phyloP scores from a whole-genome alignment of 2,797 vertebrate genomes.

The Acipenser oxyrinchus region DNA sequence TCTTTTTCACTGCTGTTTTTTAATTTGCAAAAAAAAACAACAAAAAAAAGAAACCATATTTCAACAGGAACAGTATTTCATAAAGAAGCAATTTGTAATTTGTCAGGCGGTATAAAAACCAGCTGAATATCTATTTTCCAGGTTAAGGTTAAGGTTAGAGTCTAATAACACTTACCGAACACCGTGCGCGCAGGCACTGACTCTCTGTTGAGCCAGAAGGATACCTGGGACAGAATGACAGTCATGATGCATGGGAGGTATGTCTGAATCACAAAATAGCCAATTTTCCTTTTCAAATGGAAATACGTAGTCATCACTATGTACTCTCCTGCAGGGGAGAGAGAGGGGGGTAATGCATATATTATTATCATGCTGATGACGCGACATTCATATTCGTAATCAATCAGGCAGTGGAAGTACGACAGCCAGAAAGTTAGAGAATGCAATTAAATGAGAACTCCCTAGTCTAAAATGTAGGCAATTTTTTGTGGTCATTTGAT shows the following conservation, averaged over 20 bases:
- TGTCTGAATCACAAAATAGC: conserved; percentile 98
- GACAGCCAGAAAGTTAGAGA: too few species aligned
- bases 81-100: too few species aligned
- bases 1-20: too few species aligned
- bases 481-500: too few species aligned
- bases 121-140: conserved; percentile 5
- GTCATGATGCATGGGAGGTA: conserved; percentile 99
- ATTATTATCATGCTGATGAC: conserved; percentile 42
- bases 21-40: too few species aligned
- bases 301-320: conserved; percentile 98
- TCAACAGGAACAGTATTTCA: too few species aligned
- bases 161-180: conserved; percentile 73
- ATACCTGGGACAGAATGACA: conserved; percentile 96
- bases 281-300: conserved; percentile 97
- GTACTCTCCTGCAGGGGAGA: conserved; percentile 78
- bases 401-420: too few species aligned
- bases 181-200: conserved; percentile 94
- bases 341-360: conserved; percentile 21
- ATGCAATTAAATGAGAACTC: too few species aligned
- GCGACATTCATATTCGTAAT: too few species aligned
- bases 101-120: conserved; percentile 3
- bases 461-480: too few species aligned
- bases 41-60: too few species aligned
- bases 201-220: conserved; percentile 98
- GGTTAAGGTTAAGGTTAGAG: conserved; percentile 18